These are phyloP conservation scores for Resseliella maxima DNA, from an alignment of 2,888 invertebrate species.

Conservation along the genomic window DNA sequence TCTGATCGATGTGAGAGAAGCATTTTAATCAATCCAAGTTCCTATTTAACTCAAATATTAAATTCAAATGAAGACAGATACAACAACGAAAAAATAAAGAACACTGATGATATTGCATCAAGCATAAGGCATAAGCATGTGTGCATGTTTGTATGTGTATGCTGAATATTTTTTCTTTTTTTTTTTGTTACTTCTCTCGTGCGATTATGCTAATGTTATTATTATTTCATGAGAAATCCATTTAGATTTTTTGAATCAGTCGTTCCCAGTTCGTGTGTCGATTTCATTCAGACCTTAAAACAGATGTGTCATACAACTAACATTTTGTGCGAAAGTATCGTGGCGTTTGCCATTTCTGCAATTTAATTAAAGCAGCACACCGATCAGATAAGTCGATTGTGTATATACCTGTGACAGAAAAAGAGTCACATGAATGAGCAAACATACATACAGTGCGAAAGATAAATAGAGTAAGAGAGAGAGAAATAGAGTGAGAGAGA, in stretches of 20 bases:
- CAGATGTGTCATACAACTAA: not conserved
- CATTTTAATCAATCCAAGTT: not conserved
- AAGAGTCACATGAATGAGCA: no score
- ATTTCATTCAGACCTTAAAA: slow-evolving; percentile 11
- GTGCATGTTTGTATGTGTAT: not conserved
- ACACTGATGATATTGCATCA: slow-evolving; percentile 42
- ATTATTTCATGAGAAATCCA: slow-evolving; percentile 48
- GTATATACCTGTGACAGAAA: no score
- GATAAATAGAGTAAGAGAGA: not conserved
- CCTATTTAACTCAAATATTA: not conserved
- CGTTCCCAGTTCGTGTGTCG: not conserved
- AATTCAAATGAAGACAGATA: slow-evolving; percentile 9
- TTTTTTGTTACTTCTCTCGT: not conserved
- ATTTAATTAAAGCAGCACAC: slow-evolving; percentile 16
- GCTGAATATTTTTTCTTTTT: no score
- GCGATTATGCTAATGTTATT: slow-evolving; percentile 38
- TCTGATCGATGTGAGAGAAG: not conserved
- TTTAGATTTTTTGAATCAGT: not conserved
- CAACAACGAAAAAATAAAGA: no score
- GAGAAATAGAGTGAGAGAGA: no score
- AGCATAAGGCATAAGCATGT: not conserved
- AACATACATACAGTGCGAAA: not conserved
- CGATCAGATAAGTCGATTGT: not conserved
- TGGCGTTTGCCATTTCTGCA: slow-evolving; percentile 9
- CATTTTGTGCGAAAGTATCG: not conserved